phyloP scores from a whole-genome alignment of 2,888 invertebrate genomes.

The Stictocephala bisonia region DNA sequence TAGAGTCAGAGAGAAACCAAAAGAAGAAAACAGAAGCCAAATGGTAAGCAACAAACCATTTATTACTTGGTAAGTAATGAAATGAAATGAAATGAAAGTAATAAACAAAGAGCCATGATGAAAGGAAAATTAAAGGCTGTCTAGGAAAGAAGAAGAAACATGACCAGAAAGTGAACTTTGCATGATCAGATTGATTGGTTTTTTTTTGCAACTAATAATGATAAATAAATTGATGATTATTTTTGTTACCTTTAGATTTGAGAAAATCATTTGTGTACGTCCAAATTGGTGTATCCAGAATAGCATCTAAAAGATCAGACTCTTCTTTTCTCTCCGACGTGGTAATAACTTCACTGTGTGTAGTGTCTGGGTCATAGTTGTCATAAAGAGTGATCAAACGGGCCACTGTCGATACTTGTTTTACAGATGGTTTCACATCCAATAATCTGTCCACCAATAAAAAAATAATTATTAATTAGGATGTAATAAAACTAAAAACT shows the following conservation, averaged over 20 bases:
- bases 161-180: too few species aligned
- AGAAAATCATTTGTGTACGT: slow-evolving; percentile 76
- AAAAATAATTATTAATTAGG: neutral
- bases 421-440: slow-evolving; percentile 71
- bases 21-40: too few species aligned
- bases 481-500: neutral
- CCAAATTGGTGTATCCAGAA: slow-evolving; percentile 83
- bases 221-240: neutral
- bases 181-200: too few species aligned
- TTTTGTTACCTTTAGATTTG: slow-evolving; percentile 67
- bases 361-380: slow-evolving; percentile 84
- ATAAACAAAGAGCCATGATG: too few species aligned
- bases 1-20: too few species aligned
- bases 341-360: slow-evolving; percentile 81
- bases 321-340: slow-evolving; percentile 64
- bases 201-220: too few species aligned
- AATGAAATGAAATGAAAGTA: too few species aligned
- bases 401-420: slow-evolving; percentile 78
- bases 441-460: slow-evolving; percentile 70
- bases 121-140: too few species aligned
- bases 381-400: slow-evolving; percentile 78
- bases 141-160: too few species aligned
- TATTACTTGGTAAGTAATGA: too few species aligned
- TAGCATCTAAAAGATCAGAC: slow-evolving; percentile 76
- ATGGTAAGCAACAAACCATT: too few species aligned